Evolutionary conservation across 2,888 invertebrate species (phyloP).

Genomic region (Seira sanloemensis): DNA sequence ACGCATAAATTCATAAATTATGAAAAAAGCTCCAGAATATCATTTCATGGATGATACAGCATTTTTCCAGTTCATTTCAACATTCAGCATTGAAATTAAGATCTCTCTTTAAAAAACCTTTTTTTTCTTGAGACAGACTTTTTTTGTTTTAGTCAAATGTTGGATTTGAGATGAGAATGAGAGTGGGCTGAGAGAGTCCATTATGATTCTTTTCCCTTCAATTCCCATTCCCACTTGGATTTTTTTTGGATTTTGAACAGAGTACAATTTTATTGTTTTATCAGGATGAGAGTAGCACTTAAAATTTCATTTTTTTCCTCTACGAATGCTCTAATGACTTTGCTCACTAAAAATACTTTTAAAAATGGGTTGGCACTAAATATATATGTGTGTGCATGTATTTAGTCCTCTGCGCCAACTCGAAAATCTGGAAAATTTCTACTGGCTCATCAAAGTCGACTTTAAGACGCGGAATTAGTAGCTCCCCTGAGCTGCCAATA

Average conservation of each 20-base stretch:
- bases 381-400: no score
- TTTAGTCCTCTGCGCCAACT: no score
- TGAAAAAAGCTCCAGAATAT: no score
- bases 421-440: background rate
- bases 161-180: background rate
- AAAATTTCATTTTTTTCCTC: background rate
- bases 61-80: slow-evolving; percentile 1
- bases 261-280: background rate
- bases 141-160: background rate
- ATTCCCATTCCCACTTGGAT: background rate
- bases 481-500: background rate
- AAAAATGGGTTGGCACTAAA: background rate
- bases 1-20: no score
- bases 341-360: background rate
- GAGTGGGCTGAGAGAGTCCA: background rate
- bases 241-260: background rate
- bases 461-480: background rate
- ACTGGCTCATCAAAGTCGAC: background rate
- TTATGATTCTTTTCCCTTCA: background rate
- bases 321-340: background rate
- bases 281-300: background rate
- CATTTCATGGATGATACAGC: background rate
- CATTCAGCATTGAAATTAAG: no score
- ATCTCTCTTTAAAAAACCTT: background rate
- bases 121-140: background rate